phyloP scores from a whole-genome alignment of 2,888 invertebrate species.

The Cataglyphis rosenhaueri region DNA sequence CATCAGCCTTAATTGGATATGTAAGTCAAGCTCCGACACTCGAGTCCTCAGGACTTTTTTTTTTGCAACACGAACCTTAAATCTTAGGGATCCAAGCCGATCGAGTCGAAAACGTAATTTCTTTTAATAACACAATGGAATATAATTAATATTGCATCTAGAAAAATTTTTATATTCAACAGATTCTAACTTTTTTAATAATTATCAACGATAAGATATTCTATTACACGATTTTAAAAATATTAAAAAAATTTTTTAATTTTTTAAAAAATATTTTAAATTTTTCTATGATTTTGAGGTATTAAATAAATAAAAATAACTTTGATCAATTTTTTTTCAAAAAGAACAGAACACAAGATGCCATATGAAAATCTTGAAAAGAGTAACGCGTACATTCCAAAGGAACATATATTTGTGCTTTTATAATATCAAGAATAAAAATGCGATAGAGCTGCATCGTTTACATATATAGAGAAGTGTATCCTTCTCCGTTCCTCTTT shows the following conservation, averaged over 20 bases:
- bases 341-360: neutral
- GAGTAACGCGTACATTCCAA: neutral
- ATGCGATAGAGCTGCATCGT: constrained; percentile 9
- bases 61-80: constrained; percentile 17
- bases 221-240: too few species aligned
- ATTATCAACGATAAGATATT: neutral
- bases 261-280: too few species aligned
- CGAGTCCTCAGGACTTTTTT: constrained; percentile 15
- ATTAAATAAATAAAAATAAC: neutral
- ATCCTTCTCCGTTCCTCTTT: neutral
- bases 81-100: neutral
- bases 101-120: neutral
- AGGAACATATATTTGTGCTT: neutral
- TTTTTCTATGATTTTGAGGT: too few species aligned
- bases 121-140: neutral
- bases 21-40: constrained; percentile 62
- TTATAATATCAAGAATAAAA: neutral
- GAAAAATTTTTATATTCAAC: neutral
- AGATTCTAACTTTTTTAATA: neutral
- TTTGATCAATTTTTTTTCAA: neutral
- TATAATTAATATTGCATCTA: neutral
- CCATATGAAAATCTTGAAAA: neutral
- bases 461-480: neutral
- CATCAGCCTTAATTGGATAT: constrained; percentile 62
- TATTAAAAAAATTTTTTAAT: neutral